Evolutionary conservation across 2,797 vertebrate species (phyloP), one percentile per base, ranked within the genome.

Genomic region (Lateolabrax maculatus): DNA sequence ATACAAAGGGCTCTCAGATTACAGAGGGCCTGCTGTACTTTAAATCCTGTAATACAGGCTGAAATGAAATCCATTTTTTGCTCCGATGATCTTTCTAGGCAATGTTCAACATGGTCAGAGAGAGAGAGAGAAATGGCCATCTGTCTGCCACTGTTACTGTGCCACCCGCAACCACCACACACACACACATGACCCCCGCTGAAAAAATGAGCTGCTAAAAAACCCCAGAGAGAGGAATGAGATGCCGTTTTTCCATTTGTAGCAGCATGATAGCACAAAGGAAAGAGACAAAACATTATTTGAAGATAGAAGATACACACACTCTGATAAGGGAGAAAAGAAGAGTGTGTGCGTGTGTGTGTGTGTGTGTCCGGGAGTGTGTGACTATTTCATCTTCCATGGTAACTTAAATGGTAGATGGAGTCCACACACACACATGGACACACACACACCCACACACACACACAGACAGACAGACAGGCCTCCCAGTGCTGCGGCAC

Each of bases 201-300:
- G 84, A 88, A 93, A 93, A 92, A 95, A 93, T 93, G 89, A 92
- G 88, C 90, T 89, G 87, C 93, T 92, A 90, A 94, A 95, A 95
- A 95, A 93, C 65, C 89, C 89, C 74, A 85, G 92, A 89, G 88
- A 95, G 93, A 95, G 93, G 90, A 95, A 95, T 95, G 92, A 95
- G 94, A 94, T 90, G 93, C 89, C 88, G 86, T 94, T 95, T 95
- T 95, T 95, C 93, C 93, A 95, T 95, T 95, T 95, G 93, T 94
- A 93, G 91, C 89, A 92, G 89, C 85, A 89, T 91, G 94, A 95
- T 95, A 95, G 93, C 90, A 90, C 87, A 89, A 92, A 93, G 87
- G 89, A 94, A 94, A 95, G 93, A 95, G 93, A 95, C 94, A 95
- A 95, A 95, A 95, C 94, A 95, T 95, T 95, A 94, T 95, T 95